Conservation (phyloP, 53 echinoderm and acorn worm genomes). For the Astropecten irregularis region DNA sequence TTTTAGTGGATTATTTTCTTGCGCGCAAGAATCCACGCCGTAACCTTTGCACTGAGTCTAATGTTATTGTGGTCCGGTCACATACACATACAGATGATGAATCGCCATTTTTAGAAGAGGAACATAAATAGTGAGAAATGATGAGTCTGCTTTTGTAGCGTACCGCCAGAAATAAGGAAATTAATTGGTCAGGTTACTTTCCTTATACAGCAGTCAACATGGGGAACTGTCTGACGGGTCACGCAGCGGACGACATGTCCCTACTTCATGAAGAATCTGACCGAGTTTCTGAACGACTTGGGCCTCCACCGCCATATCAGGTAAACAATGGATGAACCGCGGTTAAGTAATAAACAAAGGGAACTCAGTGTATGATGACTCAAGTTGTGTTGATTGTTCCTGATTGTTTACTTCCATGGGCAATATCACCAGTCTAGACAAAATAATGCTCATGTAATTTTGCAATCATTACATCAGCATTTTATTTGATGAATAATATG, state of each 20-base stretch:
- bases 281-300: constrained; percentile 73
- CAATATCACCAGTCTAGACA: too few relatives aligned
- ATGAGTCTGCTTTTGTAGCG: background rate
- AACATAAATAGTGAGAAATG: background rate
- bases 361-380: too few relatives aligned
- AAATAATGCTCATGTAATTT: too few relatives aligned
- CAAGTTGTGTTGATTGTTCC: too few relatives aligned
- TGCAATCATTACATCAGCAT: too few relatives aligned
- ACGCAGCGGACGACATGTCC: constrained; percentile 95
- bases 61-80: constrained; percentile 50
- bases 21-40: background rate
- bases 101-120: constrained; percentile 9
- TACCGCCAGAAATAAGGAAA: background rate
- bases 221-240: constrained; percentile 99
- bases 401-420: too few relatives aligned
- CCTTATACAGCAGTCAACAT: constrained; percentile 37
- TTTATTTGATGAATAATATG: too few relatives aligned
- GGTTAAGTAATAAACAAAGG: too few relatives aligned
- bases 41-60: background rate
- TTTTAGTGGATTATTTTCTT: constrained; percentile 13
- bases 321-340: constrained; percentile 29
- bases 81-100: background rate
- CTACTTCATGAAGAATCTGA: constrained; percentile 86
- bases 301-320: constrained; percentile 98
- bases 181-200: background rate